Evolutionary conservation across 2,113 vertebrate genomes (phyloP).

Genomic region (Colistium nudipinnis): DNA sequence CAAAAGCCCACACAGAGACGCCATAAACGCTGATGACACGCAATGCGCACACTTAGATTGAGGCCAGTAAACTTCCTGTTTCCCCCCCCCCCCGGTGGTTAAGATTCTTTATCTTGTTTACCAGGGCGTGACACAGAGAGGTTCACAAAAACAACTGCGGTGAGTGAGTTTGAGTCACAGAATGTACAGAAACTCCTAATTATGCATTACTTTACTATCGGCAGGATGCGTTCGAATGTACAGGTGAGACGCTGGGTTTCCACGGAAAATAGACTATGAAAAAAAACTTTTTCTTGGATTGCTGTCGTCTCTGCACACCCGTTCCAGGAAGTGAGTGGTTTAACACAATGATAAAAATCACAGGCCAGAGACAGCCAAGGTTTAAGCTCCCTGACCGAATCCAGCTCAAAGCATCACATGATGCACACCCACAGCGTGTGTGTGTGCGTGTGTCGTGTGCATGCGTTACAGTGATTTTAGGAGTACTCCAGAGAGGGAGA

Average conservation of each 20-base stretch:
- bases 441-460: constrained; percentile 5
- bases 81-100: constrained; percentile 38
- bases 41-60: constrained; percentile 38
- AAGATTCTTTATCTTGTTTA: constrained; percentile 67
- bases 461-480: constrained; percentile 19
- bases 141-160: constrained; percentile 30
- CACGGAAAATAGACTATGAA: background rate
- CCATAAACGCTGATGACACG: constrained; percentile 18
- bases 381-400: constrained; percentile 61
- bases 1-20: constrained; percentile 2
- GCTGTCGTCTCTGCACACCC: background rate
- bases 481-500: constrained; percentile 4
- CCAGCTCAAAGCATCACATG: constrained; percentile 62
- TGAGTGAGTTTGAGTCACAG: background rate
- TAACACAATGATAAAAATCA: constrained; percentile 64
- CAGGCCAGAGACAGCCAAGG: constrained; percentile 54
- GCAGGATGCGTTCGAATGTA: background rate
- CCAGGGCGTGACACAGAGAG: constrained; percentile 49
- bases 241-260: background rate
- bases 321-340: constrained; percentile 63
- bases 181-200: background rate
- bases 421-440: constrained; percentile 12
- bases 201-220: background rate
- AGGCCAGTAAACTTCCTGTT: constrained; percentile 63
- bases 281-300: too few species aligned